A percentile compares a stretch with the other conserved stretches of the same genome.
Evolutionary conservation across 1,140 invertebrate species (phyloP).

Genomic region (Apis cerana): DNA sequence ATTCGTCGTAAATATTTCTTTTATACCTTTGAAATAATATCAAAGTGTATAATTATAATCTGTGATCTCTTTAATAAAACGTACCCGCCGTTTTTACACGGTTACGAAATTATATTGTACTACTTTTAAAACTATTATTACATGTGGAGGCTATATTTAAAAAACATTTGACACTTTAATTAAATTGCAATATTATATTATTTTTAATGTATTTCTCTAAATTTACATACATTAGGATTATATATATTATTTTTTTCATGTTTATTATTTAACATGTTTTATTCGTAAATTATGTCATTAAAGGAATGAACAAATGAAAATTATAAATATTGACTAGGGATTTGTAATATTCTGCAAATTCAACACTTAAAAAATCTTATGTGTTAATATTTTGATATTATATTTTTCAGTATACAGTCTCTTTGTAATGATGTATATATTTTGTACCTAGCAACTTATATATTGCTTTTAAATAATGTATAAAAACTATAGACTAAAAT

Average conservation of each 20-base stretch:
- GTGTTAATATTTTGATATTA: conserved; percentile 14
- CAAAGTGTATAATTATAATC: conserved; percentile 58
- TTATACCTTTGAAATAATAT: conserved; percentile 36
- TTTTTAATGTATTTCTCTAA: neutral
- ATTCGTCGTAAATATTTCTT: conserved; percentile 22
- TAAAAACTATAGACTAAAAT: conserved; percentile 49
- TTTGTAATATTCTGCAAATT: conserved; percentile 7
- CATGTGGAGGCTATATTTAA: conserved; percentile 20
- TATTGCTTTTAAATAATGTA: conserved; percentile 48
- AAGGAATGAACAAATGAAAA: neutral
- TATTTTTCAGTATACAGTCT: conserved; percentile 28
- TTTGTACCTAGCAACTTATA: conserved; percentile 68
- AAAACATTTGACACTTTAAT: conserved; percentile 28
- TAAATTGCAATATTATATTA: conserved; percentile 16
- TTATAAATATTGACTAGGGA: neutral
- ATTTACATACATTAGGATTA: neutral
- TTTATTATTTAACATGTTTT: conserved; percentile 1
- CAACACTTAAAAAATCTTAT: neutral
- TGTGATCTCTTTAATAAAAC: conserved; percentile 67
- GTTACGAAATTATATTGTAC: conserved; percentile 43
- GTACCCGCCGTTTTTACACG: conserved; percentile 27
- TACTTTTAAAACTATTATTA: conserved; percentile 9
- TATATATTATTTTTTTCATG: neutral
- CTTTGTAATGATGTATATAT: conserved; percentile 58
- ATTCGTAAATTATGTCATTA: neutral